These are phyloP conservation scores for Anastrepha ludens DNA, from an alignment of 1,140 invertebrate species.

Conservation along the genomic window DNA sequence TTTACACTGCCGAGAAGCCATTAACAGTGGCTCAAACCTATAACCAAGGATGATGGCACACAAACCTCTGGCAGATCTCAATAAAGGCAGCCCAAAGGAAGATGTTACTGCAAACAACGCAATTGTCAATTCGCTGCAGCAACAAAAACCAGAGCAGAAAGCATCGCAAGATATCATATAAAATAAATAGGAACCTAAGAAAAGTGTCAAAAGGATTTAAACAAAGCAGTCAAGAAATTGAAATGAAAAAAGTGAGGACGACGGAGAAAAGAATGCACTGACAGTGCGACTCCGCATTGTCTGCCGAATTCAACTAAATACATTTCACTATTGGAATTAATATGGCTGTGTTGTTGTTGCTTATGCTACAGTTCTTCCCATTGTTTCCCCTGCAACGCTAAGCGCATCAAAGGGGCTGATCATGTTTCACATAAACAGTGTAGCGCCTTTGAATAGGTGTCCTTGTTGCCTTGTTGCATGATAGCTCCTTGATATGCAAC, in stretches of 20 bases:
- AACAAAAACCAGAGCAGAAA: constrained; percentile 18
- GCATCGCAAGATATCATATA: background rate
- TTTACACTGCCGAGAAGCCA: background rate
- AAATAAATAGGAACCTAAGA: constrained; percentile 13
- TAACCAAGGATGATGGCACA: background rate
- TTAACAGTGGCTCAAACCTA: constrained; percentile 33
- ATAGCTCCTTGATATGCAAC: constrained; percentile 11
- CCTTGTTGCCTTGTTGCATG: constrained; percentile 34
- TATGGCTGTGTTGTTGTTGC: background rate
- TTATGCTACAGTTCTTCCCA: background rate
- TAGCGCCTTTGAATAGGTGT: constrained; percentile 31
- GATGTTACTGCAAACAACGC: constrained; percentile 1
- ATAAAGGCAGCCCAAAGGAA: background rate
- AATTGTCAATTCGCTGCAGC: constrained; percentile 14
- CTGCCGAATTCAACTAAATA: constrained; percentile 16
- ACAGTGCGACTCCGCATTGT: constrained; percentile 48
- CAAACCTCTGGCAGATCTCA: background rate
- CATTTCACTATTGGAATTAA: constrained; percentile 59
- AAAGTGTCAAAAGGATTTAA: constrained; percentile 55
- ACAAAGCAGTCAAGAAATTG: constrained; percentile 59
- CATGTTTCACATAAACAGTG: constrained; percentile 59
- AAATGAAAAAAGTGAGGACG: background rate
- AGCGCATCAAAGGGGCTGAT: constrained; percentile 65
- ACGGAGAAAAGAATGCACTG: too few relatives aligned
- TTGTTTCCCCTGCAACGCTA: constrained; percentile 1